A percentile compares a stretch with the other conserved stretches of the same genome.
Evolutionary conservation across 2,113 vertebrate species (phyloP).

Genomic region (Xenotilapia flavipinnis): DNA sequence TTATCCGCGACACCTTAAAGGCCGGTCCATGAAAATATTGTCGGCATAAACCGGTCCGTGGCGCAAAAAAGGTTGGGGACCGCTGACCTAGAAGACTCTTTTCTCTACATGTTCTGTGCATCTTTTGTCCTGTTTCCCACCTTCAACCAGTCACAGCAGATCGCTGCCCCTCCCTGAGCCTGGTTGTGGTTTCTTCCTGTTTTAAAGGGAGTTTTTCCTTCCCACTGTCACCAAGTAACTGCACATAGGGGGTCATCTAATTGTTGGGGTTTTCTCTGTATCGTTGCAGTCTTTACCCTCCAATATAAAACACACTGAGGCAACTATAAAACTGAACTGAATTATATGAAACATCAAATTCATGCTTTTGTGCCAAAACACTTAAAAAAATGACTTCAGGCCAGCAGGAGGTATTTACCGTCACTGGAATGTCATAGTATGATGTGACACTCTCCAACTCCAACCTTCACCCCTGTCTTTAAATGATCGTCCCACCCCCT

Average conservation of each 20-base stretch:
- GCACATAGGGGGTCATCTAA: background rate
- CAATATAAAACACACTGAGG: background rate
- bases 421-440: conserved; percentile 5
- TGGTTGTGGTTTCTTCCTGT: background rate
- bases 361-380: background rate
- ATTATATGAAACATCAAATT: background rate
- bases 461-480: conserved; percentile 48
- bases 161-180: background rate
- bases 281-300: background rate
- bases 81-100: background rate
- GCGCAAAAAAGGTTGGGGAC: no score
- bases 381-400: background rate
- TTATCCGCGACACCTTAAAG: no score
- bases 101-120: background rate
- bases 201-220: background rate
- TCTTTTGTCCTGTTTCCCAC: background rate
- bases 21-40: no score
- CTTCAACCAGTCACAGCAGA: background rate
- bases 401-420: conserved; percentile 45
- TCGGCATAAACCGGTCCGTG: no score
- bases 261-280: background rate
- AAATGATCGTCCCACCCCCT: conserved; percentile 32
- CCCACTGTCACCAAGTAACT: background rate
- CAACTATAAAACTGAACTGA: background rate
- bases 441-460: background rate